phyloP scores from a whole-genome alignment of 2,113 vertebrate species.

The Crotophaga sulcirostris region DNA sequence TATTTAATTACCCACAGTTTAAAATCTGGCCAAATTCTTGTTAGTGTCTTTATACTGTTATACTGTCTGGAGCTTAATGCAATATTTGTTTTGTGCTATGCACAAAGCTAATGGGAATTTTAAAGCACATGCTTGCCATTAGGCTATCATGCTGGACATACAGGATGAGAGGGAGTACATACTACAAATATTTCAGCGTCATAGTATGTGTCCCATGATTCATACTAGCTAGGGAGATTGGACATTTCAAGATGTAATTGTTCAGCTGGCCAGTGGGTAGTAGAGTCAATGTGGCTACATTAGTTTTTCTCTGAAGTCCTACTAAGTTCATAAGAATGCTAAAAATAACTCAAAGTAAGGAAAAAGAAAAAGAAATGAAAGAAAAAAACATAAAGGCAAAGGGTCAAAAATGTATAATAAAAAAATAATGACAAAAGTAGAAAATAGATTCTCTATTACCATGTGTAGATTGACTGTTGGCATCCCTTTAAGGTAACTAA shows the following conservation, averaged over 20 bases:
- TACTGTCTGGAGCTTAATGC: neutral
- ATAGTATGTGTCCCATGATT: neutral
- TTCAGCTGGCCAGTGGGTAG: neutral
- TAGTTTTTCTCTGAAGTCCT: neutral
- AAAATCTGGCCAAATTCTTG: neutral
- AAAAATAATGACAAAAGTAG: neutral
- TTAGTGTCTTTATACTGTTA: neutral
- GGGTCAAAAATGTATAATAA: neutral
- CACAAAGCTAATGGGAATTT: neutral
- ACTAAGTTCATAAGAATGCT: neutral
- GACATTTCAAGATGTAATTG: neutral
- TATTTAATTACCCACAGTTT: neutral
- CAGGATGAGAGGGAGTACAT: neutral
- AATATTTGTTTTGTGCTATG: neutral
- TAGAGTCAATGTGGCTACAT: neutral
- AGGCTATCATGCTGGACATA: neutral
- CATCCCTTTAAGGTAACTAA: neutral
- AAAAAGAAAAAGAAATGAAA: neutral
- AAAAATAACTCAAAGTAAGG: neutral
- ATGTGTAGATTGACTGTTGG: neutral
- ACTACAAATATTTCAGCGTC: neutral
- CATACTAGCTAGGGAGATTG: neutral
- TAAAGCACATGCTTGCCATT: fast-evolving
- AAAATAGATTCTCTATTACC: neutral
- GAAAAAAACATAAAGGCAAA: neutral